These are phyloP conservation scores for pig (Sus scrofa) DNA, from an alignment of 2,113 vertebrate genomes.

Conservation along the genomic window T2T-Sscrofa CM000813.6:12823001-12823500, in stretches of 20 bases:
- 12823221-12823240: constrained; percentile 21
- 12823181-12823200: background rate
- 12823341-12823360: too few species aligned
- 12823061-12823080: background rate
- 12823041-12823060: background rate
- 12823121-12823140: background rate
- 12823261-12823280: background rate
- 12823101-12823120: background rate
- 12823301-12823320: background rate
- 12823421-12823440: too few species aligned
- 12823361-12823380: too few species aligned
- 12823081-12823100: background rate
- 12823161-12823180: background rate
- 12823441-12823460: too few species aligned
- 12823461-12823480: too few species aligned
- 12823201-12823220: background rate
- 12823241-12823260: background rate
- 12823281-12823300: background rate
- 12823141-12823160: background rate
- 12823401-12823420: too few species aligned
- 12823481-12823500: too few species aligned
- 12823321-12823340: background rate
- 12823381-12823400: too few species aligned
- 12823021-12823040: background rate
- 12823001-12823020: background rate